Base-by-base conservation (phyloP, 1,140 invertebrate genomes). In the Rhizoglyphus robini region DNA sequence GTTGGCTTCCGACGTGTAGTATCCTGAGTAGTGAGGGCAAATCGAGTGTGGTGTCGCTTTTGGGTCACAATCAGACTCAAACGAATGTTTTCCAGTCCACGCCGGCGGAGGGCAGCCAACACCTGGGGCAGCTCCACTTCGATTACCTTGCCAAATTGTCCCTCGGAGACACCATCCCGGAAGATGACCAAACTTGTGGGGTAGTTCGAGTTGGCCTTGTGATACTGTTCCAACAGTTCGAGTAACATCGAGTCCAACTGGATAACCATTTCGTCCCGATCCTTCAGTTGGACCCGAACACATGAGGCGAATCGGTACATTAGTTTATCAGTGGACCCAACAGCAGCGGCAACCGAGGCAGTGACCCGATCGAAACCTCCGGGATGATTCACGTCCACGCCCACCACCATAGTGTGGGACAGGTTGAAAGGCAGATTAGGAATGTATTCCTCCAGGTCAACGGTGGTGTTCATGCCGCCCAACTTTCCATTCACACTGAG, bases 331-430 rank as follows among this genome's bases (percentile, higher is more conserved):
- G 67, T 30, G 41, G 64, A 69, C 13, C 69, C 70, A 46, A 71
- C 70, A 3, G 83, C 82, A 0, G 89, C 89, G 20, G 89, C 88
- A 46, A 93, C 85, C 51, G 88, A 91, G 0, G 88, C 88, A 20
- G 83, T 83, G 0, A 46, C 71, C 23, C 81, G 79, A 72, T 87
- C 86, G 0, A 86, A 86, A 18, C 71, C 60, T 1, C 85, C 82
- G 0, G 88, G 88, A 80, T 92, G 88, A 0, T 87, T 90, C 1
- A 90, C 88, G 77, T 93, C 90, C 25, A 88, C 89, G 0, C 90
- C 88, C 36, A 91, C 75, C 18, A 88, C 80, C 78, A 91, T 87
- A 0, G 77, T 75, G 2, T 79, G 79, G 30, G 51, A 20, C 51
- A 11, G 51, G 13, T 60, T 60, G 58, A 46, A 46, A 15, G 41